Evolutionary conservation across 2,888 invertebrate genomes (phyloP).

Genomic region (Anagyrus pseudococci): DNA sequence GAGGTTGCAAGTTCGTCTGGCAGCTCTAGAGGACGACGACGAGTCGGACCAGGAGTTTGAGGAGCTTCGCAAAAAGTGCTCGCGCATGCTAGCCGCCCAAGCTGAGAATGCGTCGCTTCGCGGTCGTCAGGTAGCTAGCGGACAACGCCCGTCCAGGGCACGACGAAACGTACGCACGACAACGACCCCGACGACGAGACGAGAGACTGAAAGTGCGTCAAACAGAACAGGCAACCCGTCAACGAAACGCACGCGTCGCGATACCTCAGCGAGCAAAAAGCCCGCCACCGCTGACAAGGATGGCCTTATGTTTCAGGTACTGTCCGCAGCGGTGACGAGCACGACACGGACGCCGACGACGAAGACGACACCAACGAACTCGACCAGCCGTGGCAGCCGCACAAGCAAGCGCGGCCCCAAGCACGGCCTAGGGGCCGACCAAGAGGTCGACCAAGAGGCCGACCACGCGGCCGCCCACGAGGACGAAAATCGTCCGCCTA

Average conservation of each 20-base stretch:
- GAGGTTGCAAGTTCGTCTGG: background rate
- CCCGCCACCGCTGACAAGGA: constrained; percentile 19
- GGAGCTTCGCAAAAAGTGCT: constrained; percentile 4
- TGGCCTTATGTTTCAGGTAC: constrained; percentile 40
- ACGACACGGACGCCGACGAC: constrained; percentile 14
- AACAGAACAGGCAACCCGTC: background rate
- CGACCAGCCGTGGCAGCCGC: background rate
- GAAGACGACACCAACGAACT: background rate
- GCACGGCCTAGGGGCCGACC: constrained; percentile 23
- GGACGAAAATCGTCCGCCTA: constrained; percentile 14
- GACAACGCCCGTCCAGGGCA: background rate
- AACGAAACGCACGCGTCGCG: background rate
- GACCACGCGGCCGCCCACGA: background rate
- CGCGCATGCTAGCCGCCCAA: constrained; percentile 3
- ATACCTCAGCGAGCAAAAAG: background rate
- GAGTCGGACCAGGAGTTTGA: constrained; percentile 28
- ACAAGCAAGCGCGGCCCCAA: background rate
- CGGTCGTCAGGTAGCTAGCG: background rate
- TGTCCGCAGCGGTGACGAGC: constrained; percentile 3
- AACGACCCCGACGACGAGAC: too few relatives aligned
- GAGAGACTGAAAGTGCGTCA: background rate
- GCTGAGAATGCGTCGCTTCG: background rate
- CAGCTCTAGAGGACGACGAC: background rate
- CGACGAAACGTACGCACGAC: background rate
- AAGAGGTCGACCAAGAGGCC: constrained; percentile 22